phyloP scores from a whole-genome alignment of 2,888 invertebrate species.

The Nomada hirtipes region DNA sequence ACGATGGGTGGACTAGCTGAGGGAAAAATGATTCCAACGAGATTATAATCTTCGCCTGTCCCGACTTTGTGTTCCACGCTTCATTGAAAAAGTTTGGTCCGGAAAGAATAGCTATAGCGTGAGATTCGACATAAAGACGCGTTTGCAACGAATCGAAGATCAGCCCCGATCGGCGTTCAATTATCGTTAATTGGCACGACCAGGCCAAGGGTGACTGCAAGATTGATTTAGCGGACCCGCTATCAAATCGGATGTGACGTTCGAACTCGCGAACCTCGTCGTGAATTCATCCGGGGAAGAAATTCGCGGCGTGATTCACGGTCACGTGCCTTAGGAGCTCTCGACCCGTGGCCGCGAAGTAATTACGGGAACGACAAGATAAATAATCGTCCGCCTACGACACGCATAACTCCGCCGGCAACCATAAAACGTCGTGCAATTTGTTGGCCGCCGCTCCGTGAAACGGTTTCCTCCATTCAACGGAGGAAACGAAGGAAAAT shows the following conservation, averaged over 20 bases:
- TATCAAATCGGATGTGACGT: conserved; percentile 38
- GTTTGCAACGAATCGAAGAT: conserved; percentile 20
- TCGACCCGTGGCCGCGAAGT: conserved; percentile 60
- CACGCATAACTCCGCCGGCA: conserved; percentile 50
- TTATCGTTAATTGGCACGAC: conserved; percentile 76
- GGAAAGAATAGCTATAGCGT: not conserved
- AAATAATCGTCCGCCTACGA: conserved; percentile 71
- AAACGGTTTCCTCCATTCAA: conserved; percentile 26
- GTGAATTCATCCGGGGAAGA: conserved; percentile 15
- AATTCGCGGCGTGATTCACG: conserved; percentile 60
- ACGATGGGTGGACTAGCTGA: not conserved
- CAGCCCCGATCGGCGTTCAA: conserved; percentile 69
- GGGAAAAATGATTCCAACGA: not conserved
- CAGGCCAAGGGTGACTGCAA: conserved; percentile 43
- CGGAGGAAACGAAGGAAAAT: not conserved
- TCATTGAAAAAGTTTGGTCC: too few species aligned
- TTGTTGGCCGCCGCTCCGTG: conserved; percentile 40
- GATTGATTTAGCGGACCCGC: conserved; percentile 77
- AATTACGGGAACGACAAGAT: conserved; percentile 71
- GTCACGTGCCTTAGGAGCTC: conserved; percentile 60
- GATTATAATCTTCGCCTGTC: not conserved
- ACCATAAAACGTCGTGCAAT: conserved; percentile 56
- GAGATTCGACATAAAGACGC: too few species aligned
- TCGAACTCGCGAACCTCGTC: conserved; percentile 49
- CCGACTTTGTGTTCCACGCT: too few species aligned